These are phyloP conservation scores for Brachionus rubens DNA, from an alignment of 1,140 invertebrate species.

Conservation along the genomic window DNA sequence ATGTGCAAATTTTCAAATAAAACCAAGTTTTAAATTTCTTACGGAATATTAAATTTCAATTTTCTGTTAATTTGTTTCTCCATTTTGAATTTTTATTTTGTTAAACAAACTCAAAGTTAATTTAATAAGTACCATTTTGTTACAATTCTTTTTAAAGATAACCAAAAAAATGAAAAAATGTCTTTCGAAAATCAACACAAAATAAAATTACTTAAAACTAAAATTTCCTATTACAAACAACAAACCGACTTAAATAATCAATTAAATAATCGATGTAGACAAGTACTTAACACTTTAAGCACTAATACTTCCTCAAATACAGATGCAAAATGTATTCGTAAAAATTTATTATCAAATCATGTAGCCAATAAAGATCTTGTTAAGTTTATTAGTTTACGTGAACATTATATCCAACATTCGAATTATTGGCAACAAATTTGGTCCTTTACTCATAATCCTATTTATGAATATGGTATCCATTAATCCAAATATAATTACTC, in stretches of 20 bases:
- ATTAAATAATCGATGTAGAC: conserved; percentile 18
- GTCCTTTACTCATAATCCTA: conserved; percentile 24
- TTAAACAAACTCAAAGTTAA: too few species aligned
- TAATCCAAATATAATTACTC: neutral
- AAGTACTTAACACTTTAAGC: conserved; percentile 2
- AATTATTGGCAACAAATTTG: conserved; percentile 28
- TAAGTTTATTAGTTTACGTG: neutral
- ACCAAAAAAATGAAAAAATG: neutral
- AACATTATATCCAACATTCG: neutral
- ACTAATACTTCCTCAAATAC: neutral
- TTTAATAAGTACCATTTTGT: too few species aligned
- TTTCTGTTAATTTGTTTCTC: too few species aligned
- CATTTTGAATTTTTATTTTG: too few species aligned
- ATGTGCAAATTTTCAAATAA: too few species aligned
- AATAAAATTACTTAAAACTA: neutral
- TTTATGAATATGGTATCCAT: conserved; percentile 17
- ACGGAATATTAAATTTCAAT: too few species aligned
- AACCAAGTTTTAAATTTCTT: too few species aligned
- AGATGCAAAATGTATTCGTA: too few species aligned
- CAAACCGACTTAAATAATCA: conserved; percentile 9
- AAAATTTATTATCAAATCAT: neutral
- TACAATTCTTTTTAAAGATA: too few species aligned
- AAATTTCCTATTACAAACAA: neutral
- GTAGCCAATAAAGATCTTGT: neutral
- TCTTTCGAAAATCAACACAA: neutral